Base-by-base conservation (phyloP, 2,797 vertebrate species). In the Sciurus carolinensis region DNA sequence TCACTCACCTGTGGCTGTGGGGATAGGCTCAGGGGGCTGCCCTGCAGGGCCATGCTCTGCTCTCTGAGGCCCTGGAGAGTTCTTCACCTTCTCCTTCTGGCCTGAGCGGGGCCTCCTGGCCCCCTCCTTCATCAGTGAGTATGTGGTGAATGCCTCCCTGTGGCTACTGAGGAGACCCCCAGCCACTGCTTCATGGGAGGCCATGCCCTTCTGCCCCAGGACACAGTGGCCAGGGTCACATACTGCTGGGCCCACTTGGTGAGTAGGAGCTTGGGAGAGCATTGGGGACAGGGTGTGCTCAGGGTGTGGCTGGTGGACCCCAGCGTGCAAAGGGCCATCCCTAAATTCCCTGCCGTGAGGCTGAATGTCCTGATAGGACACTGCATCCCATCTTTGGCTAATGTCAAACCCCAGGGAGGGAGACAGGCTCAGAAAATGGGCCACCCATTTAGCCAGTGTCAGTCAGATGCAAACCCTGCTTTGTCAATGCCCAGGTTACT, bases 171-270 rank as follows among this genome's bases (percentile, higher is more conserved):
- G 39, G 90, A 88, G 7, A 15, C 97, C 96, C 91, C 97, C 12
- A 75, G 87, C 77, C 95, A 24, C 91, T 98, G 98, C 91, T 97
- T 98, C 95, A 92, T 91, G 0, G 88, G 95, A 30, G 98, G 98
- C 47, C 84, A 50, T 0, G 0, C 69, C 7, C 79, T 98, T 80
- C 73, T 77, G 0, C 98, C 98, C 42, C 62, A 15, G 0, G 96
- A 96, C 10, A 67, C 94, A 1, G 75, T 50, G 7, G 69, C 98
- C 42, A 93, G 97, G 71, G 94, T 98, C 91, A 97, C 96, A 0
- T 98, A 96, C 13, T 98, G 98, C 79, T 96, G 91, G 7, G 98
- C 98, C 62, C 96, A 95, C 69, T 80, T 98, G 98, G 98, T 98
- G 95, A 98, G 98, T 98, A 86, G 42, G 47, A 5, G 4, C 54